A percentile compares a stretch with the other conserved stretches of the same genome.
These are phyloP conservation scores for Mus spretus DNA, from an alignment of 2,797 vertebrate species.

Conservation along the genomic window DNA sequence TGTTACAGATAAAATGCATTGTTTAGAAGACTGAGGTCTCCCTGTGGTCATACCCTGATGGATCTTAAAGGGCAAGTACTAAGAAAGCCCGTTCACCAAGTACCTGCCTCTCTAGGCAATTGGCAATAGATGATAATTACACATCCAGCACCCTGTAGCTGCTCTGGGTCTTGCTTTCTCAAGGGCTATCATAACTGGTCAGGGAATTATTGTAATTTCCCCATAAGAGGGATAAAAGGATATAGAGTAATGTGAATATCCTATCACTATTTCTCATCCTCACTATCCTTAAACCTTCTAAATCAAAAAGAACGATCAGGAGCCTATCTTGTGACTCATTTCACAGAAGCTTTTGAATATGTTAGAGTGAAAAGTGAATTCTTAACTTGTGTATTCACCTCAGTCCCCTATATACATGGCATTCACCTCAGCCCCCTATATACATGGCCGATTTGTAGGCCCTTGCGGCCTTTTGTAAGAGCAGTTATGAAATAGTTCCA, in stretches of 20 bases:
- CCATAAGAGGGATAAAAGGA: background rate
- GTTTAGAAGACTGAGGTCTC: constrained; percentile 3
- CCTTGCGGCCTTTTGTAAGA: constrained; percentile 56
- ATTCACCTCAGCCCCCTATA: constrained; percentile 10
- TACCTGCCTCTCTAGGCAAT: background rate
- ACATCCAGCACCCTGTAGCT: background rate
- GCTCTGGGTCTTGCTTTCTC: background rate
- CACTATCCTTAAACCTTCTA: background rate
- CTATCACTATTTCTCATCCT: background rate
- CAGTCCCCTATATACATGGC: background rate
- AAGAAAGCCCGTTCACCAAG: background rate
- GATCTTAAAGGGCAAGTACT: background rate
- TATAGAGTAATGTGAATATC: background rate
- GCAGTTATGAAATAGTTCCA: constrained; percentile 54
- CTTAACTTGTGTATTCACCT: constrained; percentile 18
- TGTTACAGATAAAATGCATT: constrained; percentile 21
- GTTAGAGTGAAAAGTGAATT: constrained; percentile 45
- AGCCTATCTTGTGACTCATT: constrained; percentile 38
- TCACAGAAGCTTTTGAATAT: constrained; percentile 62
- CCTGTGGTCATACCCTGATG: background rate
- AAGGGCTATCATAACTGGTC: background rate
- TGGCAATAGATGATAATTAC: background rate
- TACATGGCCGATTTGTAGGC: background rate
- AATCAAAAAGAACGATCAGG: background rate
- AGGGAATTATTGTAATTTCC: background rate